Conservation (phyloP, 2,888 invertebrate species). For the Cylindroiulus punctatus region DNA sequence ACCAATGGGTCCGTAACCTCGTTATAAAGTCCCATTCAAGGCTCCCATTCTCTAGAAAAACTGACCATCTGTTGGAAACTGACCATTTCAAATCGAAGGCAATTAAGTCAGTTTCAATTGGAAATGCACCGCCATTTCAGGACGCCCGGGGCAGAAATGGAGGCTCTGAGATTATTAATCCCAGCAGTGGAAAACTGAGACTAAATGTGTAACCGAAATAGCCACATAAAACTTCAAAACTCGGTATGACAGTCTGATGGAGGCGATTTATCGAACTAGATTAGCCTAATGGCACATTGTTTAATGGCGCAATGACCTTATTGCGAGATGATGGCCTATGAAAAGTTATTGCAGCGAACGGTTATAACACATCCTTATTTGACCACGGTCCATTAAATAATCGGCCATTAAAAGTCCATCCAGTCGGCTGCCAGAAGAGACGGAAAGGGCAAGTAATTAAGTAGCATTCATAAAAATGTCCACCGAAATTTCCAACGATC, state of each 20-base stretch:
- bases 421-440: neutral
- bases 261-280: slow-evolving; percentile 30
- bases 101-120: neutral
- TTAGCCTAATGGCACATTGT: slow-evolving; percentile 46
- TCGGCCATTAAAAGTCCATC: slow-evolving; percentile 17
- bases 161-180: neutral
- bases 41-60: slow-evolving; percentile 39
- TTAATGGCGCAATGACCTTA: slow-evolving; percentile 47
- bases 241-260: slow-evolving; percentile 22
- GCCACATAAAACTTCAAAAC: slow-evolving; percentile 13
- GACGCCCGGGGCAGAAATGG: neutral
- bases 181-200: neutral
- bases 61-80: slow-evolving; percentile 54
- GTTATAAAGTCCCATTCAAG: slow-evolving; percentile 52
- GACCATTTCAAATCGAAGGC: slow-evolving; percentile 43
- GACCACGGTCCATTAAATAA: slow-evolving; percentile 19
- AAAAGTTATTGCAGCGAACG: slow-evolving; percentile 5
- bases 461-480: neutral
- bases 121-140: neutral
- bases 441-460: neutral
- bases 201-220: neutral
- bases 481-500: neutral
- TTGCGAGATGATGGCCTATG: slow-evolving; percentile 26
- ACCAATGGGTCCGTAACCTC: slow-evolving; percentile 9
- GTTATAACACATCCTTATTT: slow-evolving; percentile 20